Evolutionary conservation across 2,888 invertebrate species (phyloP), one percentile per base, ranked within the genome.

Genomic region (Dioctria linearis): DNA sequence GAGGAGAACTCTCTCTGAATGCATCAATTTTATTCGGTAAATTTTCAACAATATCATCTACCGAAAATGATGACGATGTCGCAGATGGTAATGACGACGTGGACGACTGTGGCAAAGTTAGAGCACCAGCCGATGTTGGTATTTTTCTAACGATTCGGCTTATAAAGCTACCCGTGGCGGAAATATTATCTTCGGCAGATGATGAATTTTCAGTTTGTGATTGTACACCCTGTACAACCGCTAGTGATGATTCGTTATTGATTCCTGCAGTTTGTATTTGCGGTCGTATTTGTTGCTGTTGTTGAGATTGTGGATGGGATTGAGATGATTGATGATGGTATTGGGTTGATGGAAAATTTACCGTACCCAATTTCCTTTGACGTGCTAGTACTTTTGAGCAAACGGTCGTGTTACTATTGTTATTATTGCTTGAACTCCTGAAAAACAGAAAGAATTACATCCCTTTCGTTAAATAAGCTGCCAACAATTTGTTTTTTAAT

Each of bases 71-170:
- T 37, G 83, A 13, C 83, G 80, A 49, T 78, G 83, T 69, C 8
- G 83, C 66, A 25, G 83, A 37, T 13, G 82, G 67, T 37, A 80
- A 75, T 46, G 78, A 54, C n/a, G 83, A 76, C 61, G 61, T 65
- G 8, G 40, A 39, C 39, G 63, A 13, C 4, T 37, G 11, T 40
- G 67, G 61, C 46, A 79, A 69, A 5, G 75, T 75, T 8, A 75
- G 59, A 25, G 59, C 69, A 46, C 79, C 69, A 11, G 67, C 84
- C 80, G 83, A 83, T 67, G 85, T 82, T 59, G 86, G 84, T 82
- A 87, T 85, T 80, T 87, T 86, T 40, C 86, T 85, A 80, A 87
- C 80, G 51, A 87, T 83, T 9, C 87, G 86, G 67, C 82, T 84
- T 81, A 86, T 84, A 80, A 86, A 82, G 81, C 85, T 87, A 49